These are phyloP conservation scores for Palloptera scutellata DNA, from an alignment of 2,888 invertebrate genomes.

Conservation along the genomic window DNA sequence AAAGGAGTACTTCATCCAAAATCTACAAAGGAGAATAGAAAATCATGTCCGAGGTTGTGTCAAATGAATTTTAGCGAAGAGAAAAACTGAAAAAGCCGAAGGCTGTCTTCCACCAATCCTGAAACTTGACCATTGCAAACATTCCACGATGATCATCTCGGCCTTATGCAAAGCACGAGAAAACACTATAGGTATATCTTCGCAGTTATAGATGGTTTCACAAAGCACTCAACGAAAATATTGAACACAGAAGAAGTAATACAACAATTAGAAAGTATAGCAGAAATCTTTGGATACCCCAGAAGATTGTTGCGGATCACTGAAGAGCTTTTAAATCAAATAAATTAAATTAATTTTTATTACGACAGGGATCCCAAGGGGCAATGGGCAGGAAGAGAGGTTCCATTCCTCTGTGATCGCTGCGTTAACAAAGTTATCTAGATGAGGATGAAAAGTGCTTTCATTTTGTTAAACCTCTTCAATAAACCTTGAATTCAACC, in stretches of 20 bases:
- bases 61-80: neutral
- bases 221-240: constrained; percentile 53
- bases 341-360: constrained; percentile 40
- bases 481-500: constrained; percentile 29
- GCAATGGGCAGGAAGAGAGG: constrained; percentile 35
- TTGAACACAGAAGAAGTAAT: constrained; percentile 50
- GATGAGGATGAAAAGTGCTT: constrained; percentile 32
- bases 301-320: constrained; percentile 52
- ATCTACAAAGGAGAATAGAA: constrained; percentile 14
- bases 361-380: constrained; percentile 34
- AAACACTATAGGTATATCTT: constrained; percentile 47
- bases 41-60: no score
- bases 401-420: constrained; percentile 24
- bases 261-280: constrained; percentile 46
- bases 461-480: constrained; percentile 25
- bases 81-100: constrained; percentile 38
- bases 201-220: constrained; percentile 55
- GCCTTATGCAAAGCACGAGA: constrained; percentile 47
- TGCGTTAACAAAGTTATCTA: constrained; percentile 32
- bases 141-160: constrained; percentile 49
- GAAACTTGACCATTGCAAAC: constrained; percentile 41
- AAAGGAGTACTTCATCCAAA: constrained; percentile 28
- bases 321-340: constrained; percentile 49
- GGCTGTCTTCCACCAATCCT: constrained; percentile 36
- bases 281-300: constrained; percentile 57